Conservation (phyloP, 2,797 vertebrate genomes). For the Aeoliscus strigatus region DNA sequence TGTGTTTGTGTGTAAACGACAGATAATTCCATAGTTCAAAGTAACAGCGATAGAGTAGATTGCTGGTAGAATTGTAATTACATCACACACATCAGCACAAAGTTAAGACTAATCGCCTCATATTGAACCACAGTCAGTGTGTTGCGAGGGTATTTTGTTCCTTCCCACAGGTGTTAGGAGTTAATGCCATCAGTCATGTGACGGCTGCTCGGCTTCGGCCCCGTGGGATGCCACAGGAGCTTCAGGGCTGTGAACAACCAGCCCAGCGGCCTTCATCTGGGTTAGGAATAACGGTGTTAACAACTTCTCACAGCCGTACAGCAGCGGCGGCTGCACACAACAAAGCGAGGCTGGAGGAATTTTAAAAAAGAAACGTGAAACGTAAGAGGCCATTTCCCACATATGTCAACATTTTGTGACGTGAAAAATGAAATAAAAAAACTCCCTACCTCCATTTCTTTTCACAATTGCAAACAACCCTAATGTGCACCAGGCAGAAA, state of each 20-base stretch:
- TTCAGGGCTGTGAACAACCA: conserved; percentile 55
- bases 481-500: too few species aligned
- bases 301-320: conserved; percentile 54
- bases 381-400: too few species aligned
- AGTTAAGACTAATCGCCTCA: conserved; percentile 60
- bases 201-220: conserved; percentile 33
- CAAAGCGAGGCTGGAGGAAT: conserved; percentile 21
- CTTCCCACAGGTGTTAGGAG: conserved; percentile 63
- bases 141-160: conserved; percentile 48
- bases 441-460: too few species aligned
- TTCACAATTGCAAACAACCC: too few species aligned
- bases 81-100: conserved; percentile 60
- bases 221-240: conserved; percentile 49
- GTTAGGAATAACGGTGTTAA: conserved; percentile 71
- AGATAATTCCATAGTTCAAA: too few species aligned
- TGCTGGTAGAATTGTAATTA: too few species aligned
- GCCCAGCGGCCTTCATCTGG: conserved; percentile 49
- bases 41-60: too few species aligned
- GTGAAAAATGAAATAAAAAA: too few species aligned
- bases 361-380: conserved; percentile 22
- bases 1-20: too few species aligned
- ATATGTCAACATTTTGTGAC: too few species aligned
- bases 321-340: conserved; percentile 31
- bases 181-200: conserved; percentile 61
- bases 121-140: conserved; percentile 50